Evolutionary conservation across 2,888 invertebrate species (phyloP).

Genomic region (Drosophila demipolita): DNA sequence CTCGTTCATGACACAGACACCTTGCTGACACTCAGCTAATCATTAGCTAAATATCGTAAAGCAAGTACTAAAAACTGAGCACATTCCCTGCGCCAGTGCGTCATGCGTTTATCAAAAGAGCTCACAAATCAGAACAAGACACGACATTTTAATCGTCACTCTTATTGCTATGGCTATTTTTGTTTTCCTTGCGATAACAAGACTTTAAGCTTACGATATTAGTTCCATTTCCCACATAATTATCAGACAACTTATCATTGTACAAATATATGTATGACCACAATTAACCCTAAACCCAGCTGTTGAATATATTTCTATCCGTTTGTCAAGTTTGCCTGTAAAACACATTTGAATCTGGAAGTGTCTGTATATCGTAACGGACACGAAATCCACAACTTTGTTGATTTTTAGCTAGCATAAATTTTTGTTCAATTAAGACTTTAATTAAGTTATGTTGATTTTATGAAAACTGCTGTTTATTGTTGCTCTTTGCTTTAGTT

Average conservation of each 20-base stretch:
- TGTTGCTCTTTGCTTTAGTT: background rate
- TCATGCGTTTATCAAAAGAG: constrained; percentile 9
- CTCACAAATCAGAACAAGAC: constrained; percentile 5
- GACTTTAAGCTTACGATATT: constrained; percentile 9
- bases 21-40: background rate
- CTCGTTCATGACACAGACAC: background rate
- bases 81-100: constrained; percentile 13
- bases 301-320: no score
- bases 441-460: background rate
- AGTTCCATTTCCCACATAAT: background rate
- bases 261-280: background rate
- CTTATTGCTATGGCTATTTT: background rate
- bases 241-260: background rate
- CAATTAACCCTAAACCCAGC: no score
- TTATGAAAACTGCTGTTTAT: background rate
- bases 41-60: background rate
- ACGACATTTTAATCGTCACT: background rate
- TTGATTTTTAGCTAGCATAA: background rate
- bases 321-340: background rate
- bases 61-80: background rate
- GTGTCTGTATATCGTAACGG: no score
- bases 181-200: constrained; percentile 19
- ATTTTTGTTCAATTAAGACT: background rate
- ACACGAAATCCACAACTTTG: background rate
- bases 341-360: background rate